Base-by-base conservation (phyloP, 2,797 vertebrate genomes). In the Lepus townsendii region DNA sequence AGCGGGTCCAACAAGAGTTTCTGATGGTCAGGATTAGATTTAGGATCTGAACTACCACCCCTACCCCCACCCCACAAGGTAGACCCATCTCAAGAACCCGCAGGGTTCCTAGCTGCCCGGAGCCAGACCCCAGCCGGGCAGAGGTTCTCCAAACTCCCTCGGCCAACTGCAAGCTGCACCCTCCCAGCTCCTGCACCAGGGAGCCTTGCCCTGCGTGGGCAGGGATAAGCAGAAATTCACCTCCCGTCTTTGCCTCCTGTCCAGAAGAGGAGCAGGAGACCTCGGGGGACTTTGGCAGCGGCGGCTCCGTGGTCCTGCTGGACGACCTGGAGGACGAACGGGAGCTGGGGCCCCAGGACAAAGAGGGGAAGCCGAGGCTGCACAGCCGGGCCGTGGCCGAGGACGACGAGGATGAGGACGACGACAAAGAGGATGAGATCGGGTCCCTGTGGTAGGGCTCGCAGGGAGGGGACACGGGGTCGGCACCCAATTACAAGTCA, bases 381-480 rank as follows among this genome's bases (percentile, higher is more conserved):
- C 99, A 98, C 50, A 98, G 99, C 97, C 98, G 99, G 88, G 99
- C 99, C 52, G 98, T 99, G 97, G 99, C 99, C 2, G 99, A 99
- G 96, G 99, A 99, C 0, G 99, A 99, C 3, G 99, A 99, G 96
- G 99, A 99, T 0, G 99, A 99, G 97, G 99, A 99, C 0, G 99
- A 99, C 0, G 99, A 99, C 91, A 99, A 99, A 98, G 99, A 99
- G 90, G 99, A 99, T 17, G 99, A 99, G 98, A 99, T 98, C 20
- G 99, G 99, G 96, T 99, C 99, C 98, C 97, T 99, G 98, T 99
- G 99, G 99, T 99, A 99, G 99, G 99, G 98, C 97, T 98, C 98
- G 95, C 90, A 91, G 97, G 98, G 98, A 89, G 98, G 98, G 99
- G 99, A 99, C 98, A 97, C 97, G 97, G 93, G 91, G 98, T 98